Base-by-base conservation (phyloP, 2,113 vertebrate genomes). In the Copsychus sechellarum region DNA sequence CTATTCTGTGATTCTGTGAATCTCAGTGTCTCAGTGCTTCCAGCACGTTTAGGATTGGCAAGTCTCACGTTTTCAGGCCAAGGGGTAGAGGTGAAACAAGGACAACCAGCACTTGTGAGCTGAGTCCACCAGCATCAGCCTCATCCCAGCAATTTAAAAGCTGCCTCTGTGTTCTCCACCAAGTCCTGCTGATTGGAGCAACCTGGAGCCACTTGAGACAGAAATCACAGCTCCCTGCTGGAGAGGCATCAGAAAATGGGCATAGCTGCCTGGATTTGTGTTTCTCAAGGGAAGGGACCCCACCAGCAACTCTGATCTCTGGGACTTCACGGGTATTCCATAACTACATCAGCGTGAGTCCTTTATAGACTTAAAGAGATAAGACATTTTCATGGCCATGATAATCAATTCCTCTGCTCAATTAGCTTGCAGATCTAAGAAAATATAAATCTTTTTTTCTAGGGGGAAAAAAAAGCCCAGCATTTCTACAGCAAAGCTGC, bases 391-490 rank as follows among this genome's bases (percentile, higher is more conserved):
- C 84, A 38, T 57, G 69, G 57, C 65, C 61, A 2, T 19, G 36
- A 36, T 89, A 93, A 95, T 96, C 89, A 57, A 95, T 87, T 95
- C 77, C 70, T 65, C 65, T 1, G 2, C 73, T 91, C 93, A 92
- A 69, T 89, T 92, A 92, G 84, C 69, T 48, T 89, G 70, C 40
- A 61, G 53, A 53, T 91, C 79, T 90, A 67, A 82, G 73, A 71
- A 66, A 87, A 89, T 42, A 65, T 8, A 5, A 43, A 16, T 48
- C 28, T 79, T 54, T 34, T 70, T 71, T 86, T 25, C 48, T 47
- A 33, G 12, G 82, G 82, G 15, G 25, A 34, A 60, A 36, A n/a
- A 60, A 36, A n/a, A 3, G 2, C 3, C 6, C 25, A 34, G 29
- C 19, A 5, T 67, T 69, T 76, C 40, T 1, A 5, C 40, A 54